A percentile compares a stretch with the other conserved stretches of the same genome.
Evolutionary conservation across 2,113 vertebrate species (phyloP).

Genomic region (Electrona antarctica): DNA sequence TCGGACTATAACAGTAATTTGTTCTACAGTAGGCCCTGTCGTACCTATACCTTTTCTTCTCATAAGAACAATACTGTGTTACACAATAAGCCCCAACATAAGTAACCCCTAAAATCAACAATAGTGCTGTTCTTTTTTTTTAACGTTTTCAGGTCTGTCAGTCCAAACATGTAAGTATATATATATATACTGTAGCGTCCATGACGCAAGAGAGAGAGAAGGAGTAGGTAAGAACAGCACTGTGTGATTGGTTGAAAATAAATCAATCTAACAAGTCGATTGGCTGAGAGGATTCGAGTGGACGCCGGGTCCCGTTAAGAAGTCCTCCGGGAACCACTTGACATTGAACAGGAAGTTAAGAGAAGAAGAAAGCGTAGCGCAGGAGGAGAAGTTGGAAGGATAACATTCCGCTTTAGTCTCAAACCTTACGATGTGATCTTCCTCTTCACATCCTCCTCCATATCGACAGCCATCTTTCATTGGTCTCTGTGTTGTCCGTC

Average conservation of each 20-base stretch:
- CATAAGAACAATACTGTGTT: conserved; percentile 21
- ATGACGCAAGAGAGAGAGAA: too few relatives aligned
- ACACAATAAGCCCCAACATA: conserved; percentile 15
- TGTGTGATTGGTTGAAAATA: conserved; percentile 20
- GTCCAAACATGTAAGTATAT: too few relatives aligned
- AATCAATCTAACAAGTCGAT: neutral
- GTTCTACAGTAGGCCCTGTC: too few relatives aligned
- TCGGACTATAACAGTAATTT: too few relatives aligned
- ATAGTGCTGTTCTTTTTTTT: too few relatives aligned
- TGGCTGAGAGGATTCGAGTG: conserved; percentile 13
- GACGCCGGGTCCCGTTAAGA: conserved; percentile 3
- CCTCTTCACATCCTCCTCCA: conserved; percentile 39
- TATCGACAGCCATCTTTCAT: conserved; percentile 19
- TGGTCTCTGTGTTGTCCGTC: conserved; percentile 20
- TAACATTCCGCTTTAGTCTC: conserved; percentile 66
- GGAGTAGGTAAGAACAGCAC: neutral
- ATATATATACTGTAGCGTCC: too few relatives aligned
- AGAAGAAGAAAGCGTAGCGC: conserved; percentile 25
- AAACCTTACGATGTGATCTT: conserved; percentile 63
- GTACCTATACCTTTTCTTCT: conserved; percentile 4
- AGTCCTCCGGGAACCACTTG: conserved; percentile 13
- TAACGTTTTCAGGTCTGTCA: too few relatives aligned
- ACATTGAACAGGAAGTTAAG: conserved; percentile 22
- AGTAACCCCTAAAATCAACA: too few relatives aligned
- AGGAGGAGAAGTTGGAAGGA: conserved; percentile 26